Base-by-base conservation (phyloP, 2,797 vertebrate species). In the Scarus forsteni region DNA sequence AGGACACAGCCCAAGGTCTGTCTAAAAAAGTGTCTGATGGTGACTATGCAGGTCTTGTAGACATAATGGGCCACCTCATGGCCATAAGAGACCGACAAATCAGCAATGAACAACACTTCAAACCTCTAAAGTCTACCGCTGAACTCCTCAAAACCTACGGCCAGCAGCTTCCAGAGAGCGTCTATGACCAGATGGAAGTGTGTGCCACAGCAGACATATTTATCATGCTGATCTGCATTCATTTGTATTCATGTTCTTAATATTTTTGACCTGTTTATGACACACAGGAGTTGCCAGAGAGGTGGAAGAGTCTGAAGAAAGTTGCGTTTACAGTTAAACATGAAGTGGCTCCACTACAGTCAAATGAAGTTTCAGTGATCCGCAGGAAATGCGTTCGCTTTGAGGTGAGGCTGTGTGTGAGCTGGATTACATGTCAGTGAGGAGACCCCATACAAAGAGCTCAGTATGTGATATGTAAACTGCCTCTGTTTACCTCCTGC, bases 311-410 rank as follows among this genome's bases (percentile, higher is more conserved):
- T 83, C 92, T 94, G 68, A 82, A 84, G 88, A 96, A 96, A 89
- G 90, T 94, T 75, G 95, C 95, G 9, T 96, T 96, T 75, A 94
- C 93, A 2, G 92, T 95, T 81, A 96, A 96, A 91, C 94, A 92
- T 62, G 95, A 97, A 92, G 95, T 92, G 35, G 92, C 94, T 19
- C 92, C 94, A 48, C 88, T 94, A 60, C 94, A 96, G 89, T 95
- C 96, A 86, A 95, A 93, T 78, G 96, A 96, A 90, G 94, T 95
- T 70, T 91, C 96, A 75, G 95, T 96, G 91, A 97, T 97, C 91
- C 93, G 96, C 87, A 96, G 94, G 88, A 98, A 98, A 88, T 85
- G 94, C 89, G 94, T 96, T 85, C 93, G 95, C 86, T 97, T 96
- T 90, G 95, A 97, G 96, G 95, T 96, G 94, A 88, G 93, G 36